Percentiles rank a stretch among this genome's conserved stretches.
Conservation (phyloP, 2,888 invertebrate species). For the Nephrotoma appendiculata region DNA sequence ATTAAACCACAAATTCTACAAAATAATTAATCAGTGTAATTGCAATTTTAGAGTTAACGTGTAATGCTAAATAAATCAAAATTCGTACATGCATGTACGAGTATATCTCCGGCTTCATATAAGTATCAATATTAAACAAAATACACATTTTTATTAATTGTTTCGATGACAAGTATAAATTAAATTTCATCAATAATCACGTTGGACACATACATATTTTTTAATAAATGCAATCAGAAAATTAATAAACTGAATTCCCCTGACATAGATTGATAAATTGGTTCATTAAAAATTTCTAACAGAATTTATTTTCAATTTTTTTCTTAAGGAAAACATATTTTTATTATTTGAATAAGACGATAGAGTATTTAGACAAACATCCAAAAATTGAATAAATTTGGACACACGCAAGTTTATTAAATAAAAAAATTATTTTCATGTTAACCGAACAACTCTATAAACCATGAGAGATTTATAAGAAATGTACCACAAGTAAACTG, state of each 20-base stretch:
- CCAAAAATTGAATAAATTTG: not conserved
- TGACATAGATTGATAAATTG: not conserved
- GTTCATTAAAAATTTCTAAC: not conserved
- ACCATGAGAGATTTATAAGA: not conserved
- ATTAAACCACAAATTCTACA: too few relatives aligned
- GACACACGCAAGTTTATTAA: not conserved
- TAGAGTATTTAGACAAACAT: not conserved
- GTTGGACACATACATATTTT: not conserved
- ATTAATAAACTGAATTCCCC: not conserved
- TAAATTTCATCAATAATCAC: not conserved
- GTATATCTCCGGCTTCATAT: not conserved
- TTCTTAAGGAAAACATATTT: not conserved
- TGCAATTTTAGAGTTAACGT: not conserved
- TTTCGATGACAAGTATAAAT: not conserved
- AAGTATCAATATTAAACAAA: not conserved
- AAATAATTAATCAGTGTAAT: not conserved
- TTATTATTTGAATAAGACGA: not conserved
- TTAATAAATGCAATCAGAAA: not conserved
- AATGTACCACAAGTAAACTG: not conserved
- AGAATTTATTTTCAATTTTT: not conserved
- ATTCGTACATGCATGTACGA: not conserved
- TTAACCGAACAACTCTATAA: not conserved
- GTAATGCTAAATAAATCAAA: not conserved
- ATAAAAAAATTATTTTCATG: not conserved
- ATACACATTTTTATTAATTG: not conserved